phyloP scores from a whole-genome alignment of 2,888 invertebrate genomes.

The Penaeus monodon region DNA sequence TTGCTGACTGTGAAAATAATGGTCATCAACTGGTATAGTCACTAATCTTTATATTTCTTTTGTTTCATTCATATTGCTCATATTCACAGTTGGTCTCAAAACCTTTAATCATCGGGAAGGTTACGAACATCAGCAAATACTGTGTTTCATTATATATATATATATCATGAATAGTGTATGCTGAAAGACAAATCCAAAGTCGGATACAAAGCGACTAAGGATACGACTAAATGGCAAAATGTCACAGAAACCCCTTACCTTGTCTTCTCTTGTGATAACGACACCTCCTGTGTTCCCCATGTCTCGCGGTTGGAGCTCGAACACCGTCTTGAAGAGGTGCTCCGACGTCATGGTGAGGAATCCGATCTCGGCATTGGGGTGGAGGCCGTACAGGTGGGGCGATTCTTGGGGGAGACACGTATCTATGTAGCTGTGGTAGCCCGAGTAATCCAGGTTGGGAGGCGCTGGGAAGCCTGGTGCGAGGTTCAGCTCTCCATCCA shows the following conservation, averaged over 20 bases:
- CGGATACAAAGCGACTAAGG: too few species aligned
- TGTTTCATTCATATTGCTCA: too few species aligned
- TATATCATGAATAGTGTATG: too few species aligned
- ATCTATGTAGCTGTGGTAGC: constrained; percentile 93
- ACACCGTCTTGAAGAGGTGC: constrained; percentile 91
- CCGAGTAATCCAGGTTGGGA: constrained; percentile 90
- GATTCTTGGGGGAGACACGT: constrained; percentile 93
- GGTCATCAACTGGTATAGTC: too few species aligned
- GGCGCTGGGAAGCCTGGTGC: constrained; percentile 94
- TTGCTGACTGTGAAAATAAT: too few species aligned
- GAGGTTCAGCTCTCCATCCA: constrained; percentile 91
- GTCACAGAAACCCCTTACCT: constrained; percentile 73
- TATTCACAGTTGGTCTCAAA: too few species aligned
- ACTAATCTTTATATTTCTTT: too few species aligned
- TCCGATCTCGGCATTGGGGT: constrained; percentile 91
- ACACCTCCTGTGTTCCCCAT: constrained; percentile 87
- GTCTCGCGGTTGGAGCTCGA: constrained; percentile 97
- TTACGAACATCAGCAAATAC: too few species aligned
- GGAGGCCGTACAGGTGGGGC: constrained; percentile 92
- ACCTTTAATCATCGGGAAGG: too few species aligned
- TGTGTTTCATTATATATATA: too few species aligned
- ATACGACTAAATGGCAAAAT: too few species aligned
- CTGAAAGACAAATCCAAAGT: too few species aligned
- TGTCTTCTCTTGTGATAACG: constrained; percentile 92
- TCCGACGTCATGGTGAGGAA: constrained; percentile 94